phyloP scores from a whole-genome alignment of 2,113 vertebrate species.

The Plestiodon gilberti region DNA sequence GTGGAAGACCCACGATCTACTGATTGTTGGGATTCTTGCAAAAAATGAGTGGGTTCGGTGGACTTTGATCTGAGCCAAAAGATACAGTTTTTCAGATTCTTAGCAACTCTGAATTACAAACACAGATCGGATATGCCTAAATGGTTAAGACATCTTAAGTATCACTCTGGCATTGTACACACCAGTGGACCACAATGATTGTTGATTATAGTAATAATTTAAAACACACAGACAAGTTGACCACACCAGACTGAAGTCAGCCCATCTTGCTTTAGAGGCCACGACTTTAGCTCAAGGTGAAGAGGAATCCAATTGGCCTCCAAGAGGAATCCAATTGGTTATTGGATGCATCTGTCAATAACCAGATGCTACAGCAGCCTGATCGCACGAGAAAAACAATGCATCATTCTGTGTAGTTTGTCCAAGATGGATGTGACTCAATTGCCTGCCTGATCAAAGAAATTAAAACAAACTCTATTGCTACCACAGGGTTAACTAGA shows the following conservation, averaged over 20 bases:
- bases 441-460: slow-evolving; percentile 29
- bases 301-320: not conserved
- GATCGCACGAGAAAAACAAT: not conserved
- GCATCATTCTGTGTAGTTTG: not conserved
- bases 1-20: too few relatives aligned
- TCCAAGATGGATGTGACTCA: not conserved
- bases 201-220: not conserved
- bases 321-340: not conserved
- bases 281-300: not conserved
- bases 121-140: not conserved
- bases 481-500: slow-evolving; percentile 49
- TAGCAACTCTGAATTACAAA: not conserved
- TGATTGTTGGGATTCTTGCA: not conserved
- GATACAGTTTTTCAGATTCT: not conserved
- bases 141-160: not conserved
- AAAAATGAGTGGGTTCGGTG: not conserved
- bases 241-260: not conserved
- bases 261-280: not conserved
- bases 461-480: slow-evolving; percentile 32
- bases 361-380: not conserved
- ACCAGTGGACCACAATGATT: not conserved
- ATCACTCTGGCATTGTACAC: not conserved
- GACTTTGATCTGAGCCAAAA: not conserved
- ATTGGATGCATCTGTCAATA: slow-evolving; percentile 5
- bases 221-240: not conserved